Evolutionary conservation across 2,797 vertebrate species (phyloP).

Genomic region (Trichosurus vulpecula): DNA sequence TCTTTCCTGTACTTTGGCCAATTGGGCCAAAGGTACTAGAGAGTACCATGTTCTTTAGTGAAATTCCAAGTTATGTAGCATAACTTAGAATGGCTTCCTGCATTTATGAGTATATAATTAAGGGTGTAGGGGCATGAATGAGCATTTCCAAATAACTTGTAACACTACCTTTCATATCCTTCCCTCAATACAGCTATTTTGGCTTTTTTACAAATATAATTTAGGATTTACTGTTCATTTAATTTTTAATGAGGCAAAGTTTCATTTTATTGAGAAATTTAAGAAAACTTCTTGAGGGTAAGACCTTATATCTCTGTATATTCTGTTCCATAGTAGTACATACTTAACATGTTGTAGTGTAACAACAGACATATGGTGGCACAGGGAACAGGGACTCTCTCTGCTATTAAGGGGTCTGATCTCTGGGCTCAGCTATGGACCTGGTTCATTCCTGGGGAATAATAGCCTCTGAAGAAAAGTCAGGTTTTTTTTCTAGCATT

Average conservation of each 20-base stretch:
- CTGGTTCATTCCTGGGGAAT: not conserved
- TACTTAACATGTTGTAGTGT: not conserved
- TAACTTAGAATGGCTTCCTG: not conserved
- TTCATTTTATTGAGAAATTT: not conserved
- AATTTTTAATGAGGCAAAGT: not conserved
- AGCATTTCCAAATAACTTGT: not conserved
- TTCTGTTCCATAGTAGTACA: not conserved
- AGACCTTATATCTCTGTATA: not conserved
- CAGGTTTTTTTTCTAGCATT: not conserved
- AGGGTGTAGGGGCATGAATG: not conserved
- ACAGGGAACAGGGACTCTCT: not conserved
- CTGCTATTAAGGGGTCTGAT: not conserved
- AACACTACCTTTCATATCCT: not conserved
- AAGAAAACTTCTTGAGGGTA: slow-evolving; percentile 26
- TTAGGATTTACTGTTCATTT: slow-evolving; percentile 38
- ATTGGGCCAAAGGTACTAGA: not conserved
- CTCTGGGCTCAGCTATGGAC: not conserved
- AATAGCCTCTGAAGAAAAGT: not conserved
- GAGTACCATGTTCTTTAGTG: not conserved
- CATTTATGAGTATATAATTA: not conserved
- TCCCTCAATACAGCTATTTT: not conserved
- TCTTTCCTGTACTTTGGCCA: not conserved
- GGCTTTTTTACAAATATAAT: not conserved
- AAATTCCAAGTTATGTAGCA: not conserved
- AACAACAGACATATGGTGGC: not conserved